Percentiles rank a stretch among this genome's conserved stretches.
Conservation (phyloP, 2,113 vertebrate genomes). For the Trochalopteron elliotii region DNA sequence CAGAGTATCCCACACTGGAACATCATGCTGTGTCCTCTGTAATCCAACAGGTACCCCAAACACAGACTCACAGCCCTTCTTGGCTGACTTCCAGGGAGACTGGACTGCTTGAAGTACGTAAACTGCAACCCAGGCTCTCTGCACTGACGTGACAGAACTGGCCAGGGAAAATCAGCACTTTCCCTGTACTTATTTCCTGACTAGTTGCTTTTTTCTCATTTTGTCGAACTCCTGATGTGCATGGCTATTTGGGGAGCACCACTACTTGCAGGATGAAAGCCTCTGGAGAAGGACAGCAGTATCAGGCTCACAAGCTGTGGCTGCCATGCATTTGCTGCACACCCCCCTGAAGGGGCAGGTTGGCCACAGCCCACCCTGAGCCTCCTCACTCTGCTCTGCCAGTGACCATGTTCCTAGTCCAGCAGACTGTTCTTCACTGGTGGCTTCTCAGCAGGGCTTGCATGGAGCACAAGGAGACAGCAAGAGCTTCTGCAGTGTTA, state of each 20-base stretch:
- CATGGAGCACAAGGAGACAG: accelerated
- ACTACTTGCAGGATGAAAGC: background rate
- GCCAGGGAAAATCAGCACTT: background rate
- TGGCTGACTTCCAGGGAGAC: background rate
- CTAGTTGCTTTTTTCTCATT: background rate
- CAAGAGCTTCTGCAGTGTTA: background rate
- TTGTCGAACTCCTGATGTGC: background rate
- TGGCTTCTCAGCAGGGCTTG: background rate
- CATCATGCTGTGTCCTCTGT: accelerated
- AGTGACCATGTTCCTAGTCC: background rate
- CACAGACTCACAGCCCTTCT: background rate
- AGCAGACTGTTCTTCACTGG: background rate
- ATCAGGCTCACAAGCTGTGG: accelerated
- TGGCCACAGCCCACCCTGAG: background rate
- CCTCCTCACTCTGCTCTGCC: background rate
- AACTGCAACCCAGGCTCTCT: background rate
- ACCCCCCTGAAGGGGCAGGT: accelerated
- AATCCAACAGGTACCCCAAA: background rate
- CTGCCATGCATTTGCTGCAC: accelerated
- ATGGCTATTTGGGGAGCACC: background rate
- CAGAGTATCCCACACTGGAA: background rate
- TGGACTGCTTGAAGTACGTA: background rate
- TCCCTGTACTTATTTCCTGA: background rate
- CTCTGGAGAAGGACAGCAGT: background rate
- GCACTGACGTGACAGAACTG: background rate